Percentiles rank a stretch among this genome's conserved stretches.
phyloP scores from a whole-genome alignment of 2,888 invertebrate genomes.

The Acanthosepion lycidas region DNA sequence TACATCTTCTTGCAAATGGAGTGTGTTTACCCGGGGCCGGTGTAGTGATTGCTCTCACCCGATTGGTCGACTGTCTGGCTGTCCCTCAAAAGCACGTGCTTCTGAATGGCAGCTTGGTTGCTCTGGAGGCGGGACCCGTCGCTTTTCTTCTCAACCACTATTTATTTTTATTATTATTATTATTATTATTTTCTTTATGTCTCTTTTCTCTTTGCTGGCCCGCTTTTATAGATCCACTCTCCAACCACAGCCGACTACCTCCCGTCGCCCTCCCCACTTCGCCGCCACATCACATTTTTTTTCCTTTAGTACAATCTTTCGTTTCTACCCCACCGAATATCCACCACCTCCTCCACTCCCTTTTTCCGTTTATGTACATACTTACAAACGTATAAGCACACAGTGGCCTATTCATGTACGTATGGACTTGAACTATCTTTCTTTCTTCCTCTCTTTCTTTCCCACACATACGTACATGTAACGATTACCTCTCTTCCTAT shows the following conservation, averaged over 20 bases:
- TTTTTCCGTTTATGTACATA: neutral
- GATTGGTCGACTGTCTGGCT: conserved; percentile 38
- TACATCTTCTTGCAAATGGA: conserved; percentile 39
- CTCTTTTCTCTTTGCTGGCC: neutral
- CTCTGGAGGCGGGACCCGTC: neutral
- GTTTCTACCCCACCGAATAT: neutral
- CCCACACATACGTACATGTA: conserved; percentile 8
- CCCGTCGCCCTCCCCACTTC: conserved; percentile 33
- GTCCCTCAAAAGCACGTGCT: conserved; percentile 42
- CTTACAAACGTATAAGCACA: conserved; percentile 33
- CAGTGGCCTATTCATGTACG: neutral
- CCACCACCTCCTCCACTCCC: neutral
- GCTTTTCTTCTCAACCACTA: neutral
- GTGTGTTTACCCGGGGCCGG: conserved; percentile 42
- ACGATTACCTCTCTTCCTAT: neutral
- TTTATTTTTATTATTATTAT: conserved; percentile 24
- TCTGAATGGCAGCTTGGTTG: neutral
- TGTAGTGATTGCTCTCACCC: conserved; percentile 14
- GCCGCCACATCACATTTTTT: neutral
- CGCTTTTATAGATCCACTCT: neutral
- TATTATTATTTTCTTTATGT: neutral
- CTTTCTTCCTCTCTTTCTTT: neutral
- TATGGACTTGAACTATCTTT: neutral
- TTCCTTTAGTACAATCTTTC: neutral
- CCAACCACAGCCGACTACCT: neutral